Base-by-base conservation (phyloP, 1,140 invertebrate species). In the Triops longicaudatus region DNA sequence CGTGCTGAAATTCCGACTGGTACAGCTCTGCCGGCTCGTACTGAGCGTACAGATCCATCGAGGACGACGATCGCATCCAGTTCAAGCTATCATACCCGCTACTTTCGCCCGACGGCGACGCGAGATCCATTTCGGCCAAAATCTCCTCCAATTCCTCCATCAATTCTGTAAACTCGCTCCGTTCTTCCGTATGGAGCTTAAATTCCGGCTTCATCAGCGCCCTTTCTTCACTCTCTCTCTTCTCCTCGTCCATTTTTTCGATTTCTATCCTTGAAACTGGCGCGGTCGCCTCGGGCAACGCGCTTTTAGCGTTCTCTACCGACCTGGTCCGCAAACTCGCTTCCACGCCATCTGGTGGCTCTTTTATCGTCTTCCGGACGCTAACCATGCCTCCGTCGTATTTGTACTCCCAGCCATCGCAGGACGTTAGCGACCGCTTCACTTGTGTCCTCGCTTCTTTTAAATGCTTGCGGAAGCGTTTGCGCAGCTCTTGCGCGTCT, bases 71-170 rank as follows among this genome's bases (percentile, higher is more conserved):
- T 12, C 22, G 26, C 42, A 72, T 76, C 27, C 71, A 77, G 43
- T 77, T 77, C 14, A 93, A 91, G 81, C 92, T 94, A 81, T 94
- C 92, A 80, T 94, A 94, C 37, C 92, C 92, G 82, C 92, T 93
- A 79, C 91, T 93, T 78, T 93, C 91, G 3, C 91, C 91, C 22
- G 31, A 37, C 22, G 91, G 86, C 0, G 92, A 94, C 89, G 88
- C 73, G 91, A 84, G 83, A 89, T 91, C 80, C 28, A 79, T 79
- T 76, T 77, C 72, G 10, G 26, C 73, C 14, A 77, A 41, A 9
- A 71, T 43, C 17, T 72, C 27, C 7, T 71, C 73, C 27, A 77
- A 41, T 22, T 77, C 63, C 26, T 77, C 76, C 71, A 77, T 44
- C 10, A 42, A 41, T n/a, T 76, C 31, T 2, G 44, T n/a, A 77